Evolutionary conservation across 1,140 invertebrate species (phyloP), one percentile per base, ranked within the genome.

Genomic region (Lordiphosa clarofinis): DNA sequence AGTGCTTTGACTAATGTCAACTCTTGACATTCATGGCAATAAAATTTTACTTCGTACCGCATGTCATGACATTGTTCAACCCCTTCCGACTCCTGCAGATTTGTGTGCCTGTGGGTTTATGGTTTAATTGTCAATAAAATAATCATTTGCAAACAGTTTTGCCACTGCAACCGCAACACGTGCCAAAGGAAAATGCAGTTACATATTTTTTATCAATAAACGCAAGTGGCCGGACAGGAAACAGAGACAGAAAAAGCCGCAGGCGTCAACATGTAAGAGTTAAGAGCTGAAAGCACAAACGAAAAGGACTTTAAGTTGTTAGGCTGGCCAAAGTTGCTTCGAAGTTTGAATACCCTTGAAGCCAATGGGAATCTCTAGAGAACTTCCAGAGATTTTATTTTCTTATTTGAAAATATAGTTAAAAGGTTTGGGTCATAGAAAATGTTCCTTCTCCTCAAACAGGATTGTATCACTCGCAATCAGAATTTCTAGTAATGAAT

Each of bases 81-180:
- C 8, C n/a, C 28, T 31, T 5, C 7, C 28, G 28, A 47, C 48
- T 38, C 61, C 11, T 31, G 62, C 66, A 39, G 67, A 67, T 72
- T 72, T 72, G 50, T 71, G 57, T 44, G 75, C 65, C 55, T 64
- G n/a, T 71, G 53, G 15, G 52, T 84, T 82, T 66, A 73, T 72
- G 72, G 62, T 84, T 84, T 82, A 82, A 82, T 84, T 84, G 72
- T 73, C 78, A 82, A 84, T 82, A 82, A 82, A 82, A 82, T 82
- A 82, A 84, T 82, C 76, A 82, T 82, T 79, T 74, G 70, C 70
- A 79, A 70, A 73, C 70, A 64, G 8, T 43, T 74, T 74, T 59
- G 60, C 65, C 59, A 84, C 56, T 84, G 73, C 76, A 76, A 76
- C 76, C 76, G 56, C 76, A 82, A 63, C 74, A 82, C 76, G 76